These are phyloP conservation scores for Scolopax mira DNA, from an alignment of 2,113 vertebrate species.

Conservation along the genomic window DNA sequence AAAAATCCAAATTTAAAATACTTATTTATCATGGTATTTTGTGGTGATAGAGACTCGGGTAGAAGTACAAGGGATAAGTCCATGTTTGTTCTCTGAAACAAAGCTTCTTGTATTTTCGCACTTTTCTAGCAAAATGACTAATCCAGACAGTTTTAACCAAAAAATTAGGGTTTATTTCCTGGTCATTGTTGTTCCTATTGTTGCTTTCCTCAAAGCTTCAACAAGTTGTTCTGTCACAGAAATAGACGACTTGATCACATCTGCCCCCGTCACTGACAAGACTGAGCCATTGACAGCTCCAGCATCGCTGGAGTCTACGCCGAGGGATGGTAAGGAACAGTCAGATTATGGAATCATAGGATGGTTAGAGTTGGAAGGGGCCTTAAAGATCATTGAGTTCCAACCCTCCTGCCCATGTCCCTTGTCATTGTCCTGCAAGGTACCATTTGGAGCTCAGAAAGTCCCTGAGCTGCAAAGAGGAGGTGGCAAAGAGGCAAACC, in stretches of 20 bases:
- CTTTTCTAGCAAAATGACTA: not conserved
- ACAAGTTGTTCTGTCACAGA: not conserved
- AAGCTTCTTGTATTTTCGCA: not conserved
- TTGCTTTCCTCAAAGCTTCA: not conserved
- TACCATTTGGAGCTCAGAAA: not conserved
- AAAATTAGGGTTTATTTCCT: not conserved
- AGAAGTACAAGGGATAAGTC: not conserved
- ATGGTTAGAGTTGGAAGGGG: no score
- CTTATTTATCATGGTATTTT: not conserved
- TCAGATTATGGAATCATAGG: not conserved
- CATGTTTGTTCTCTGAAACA: not conserved
- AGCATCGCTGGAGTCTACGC: accelerated
- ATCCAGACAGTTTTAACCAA: not conserved
- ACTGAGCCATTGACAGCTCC: accelerated
- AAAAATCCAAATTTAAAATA: not conserved
- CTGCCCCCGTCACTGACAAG: not conserved
- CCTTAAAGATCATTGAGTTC: no score
- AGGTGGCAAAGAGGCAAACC: not conserved
- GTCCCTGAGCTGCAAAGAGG: not conserved
- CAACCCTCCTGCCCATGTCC: no score
- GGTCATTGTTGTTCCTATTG: not conserved
- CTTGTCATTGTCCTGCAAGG: not conserved
- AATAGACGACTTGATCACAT: accelerated
- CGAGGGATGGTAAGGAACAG: accelerated
- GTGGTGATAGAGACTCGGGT: not conserved